phyloP scores from a whole-genome alignment of 2,113 vertebrate genomes.

The Albula glossodonta region DNA sequence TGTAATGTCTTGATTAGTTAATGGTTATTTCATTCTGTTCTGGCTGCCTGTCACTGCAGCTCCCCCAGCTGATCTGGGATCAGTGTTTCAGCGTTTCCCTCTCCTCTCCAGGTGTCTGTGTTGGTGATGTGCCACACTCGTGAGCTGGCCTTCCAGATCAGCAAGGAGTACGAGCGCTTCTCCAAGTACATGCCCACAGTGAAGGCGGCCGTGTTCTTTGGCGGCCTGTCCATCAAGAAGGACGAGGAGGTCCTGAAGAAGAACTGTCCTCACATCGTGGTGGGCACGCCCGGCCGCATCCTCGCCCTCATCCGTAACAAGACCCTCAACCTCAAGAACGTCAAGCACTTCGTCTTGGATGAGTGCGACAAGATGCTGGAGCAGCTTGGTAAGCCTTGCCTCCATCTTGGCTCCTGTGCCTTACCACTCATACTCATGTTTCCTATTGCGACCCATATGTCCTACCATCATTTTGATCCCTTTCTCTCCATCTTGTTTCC shows the following conservation, averaged over 20 bases:
- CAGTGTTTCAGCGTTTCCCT: not conserved
- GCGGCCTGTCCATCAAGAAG: slow-evolving; percentile 83
- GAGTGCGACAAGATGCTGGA: slow-evolving; percentile 90
- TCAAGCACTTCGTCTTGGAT: slow-evolving; percentile 86
- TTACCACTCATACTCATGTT: no score
- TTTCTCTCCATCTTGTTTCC: not conserved
- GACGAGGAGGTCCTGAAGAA: slow-evolving; percentile 82
- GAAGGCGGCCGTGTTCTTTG: slow-evolving; percentile 85
- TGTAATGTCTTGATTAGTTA: no score
- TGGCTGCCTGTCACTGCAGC: not conserved
- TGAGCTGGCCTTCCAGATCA: slow-evolving; percentile 88
- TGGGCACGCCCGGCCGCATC: slow-evolving; percentile 82
- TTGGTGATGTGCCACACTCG: slow-evolving; percentile 86
- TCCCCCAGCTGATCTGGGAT: not conserved
- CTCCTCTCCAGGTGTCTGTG: slow-evolving; percentile 71
- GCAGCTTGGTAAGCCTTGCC: slow-evolving; percentile 74
- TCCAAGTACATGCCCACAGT: slow-evolving; percentile 87
- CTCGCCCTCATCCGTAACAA: slow-evolving; percentile 78
- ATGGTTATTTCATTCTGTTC: no score
- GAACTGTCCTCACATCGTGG: slow-evolving; percentile 84
- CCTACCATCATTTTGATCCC: not conserved
- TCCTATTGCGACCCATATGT: no score
- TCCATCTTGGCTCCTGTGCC: no score
- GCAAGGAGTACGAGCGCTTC: slow-evolving; percentile 88
- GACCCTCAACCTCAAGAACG: slow-evolving; percentile 77